Evolutionary conservation across 2,113 vertebrate genomes (phyloP), one percentile per base, ranked within the genome.

Genomic region (Petrocephalus microphthalmus): DNA sequence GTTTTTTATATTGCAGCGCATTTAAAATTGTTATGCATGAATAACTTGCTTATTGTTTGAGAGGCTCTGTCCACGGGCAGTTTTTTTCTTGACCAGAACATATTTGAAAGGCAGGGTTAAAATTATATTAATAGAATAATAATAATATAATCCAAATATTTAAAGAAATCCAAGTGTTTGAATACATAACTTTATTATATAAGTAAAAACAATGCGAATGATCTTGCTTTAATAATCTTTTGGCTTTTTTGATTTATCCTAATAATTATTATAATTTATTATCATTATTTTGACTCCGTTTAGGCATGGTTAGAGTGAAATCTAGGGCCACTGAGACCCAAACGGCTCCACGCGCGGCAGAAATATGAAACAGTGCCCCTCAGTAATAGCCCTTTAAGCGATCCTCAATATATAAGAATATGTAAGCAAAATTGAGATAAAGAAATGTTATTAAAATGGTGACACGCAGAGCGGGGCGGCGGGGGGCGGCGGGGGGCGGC

Each of bases 361-460:
- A 0, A 81, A 93, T 92, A 92, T 95, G 93, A 93, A 94, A 74
- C 53, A 92, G 90, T 90, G 92, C 91, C 87, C 94, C 93, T 93
- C 92, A 92, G 90, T 91, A 93, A 92, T 91, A 90, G 92, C 91
- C 93, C 93, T 94, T 94, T 93, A 93, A 93, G 93, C 93, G 90
- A 89, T 89, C 91, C 92, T 92, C 92, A 92, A 92, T 92, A 91
- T 89, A 83, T 64, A 92, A 92, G 90, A 2, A 94, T 87, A 87
- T 89, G 25, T 87, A 87, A 87, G 84, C 85, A 94, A 95, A 95
- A 95, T 95, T 94, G 93, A 94, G 95, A 95, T 95, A 95, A 95
- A 95, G 94, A 95, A 95, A 94, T 94, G 94, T 95, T 95, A 95
- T 95, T 95, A 96, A 95, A 96, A 95, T 95, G 93, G 94, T 94